These are phyloP conservation scores for Drosophila paulistorum DNA, from an alignment of 1,140 invertebrate species.

Conservation along the genomic window DNA sequence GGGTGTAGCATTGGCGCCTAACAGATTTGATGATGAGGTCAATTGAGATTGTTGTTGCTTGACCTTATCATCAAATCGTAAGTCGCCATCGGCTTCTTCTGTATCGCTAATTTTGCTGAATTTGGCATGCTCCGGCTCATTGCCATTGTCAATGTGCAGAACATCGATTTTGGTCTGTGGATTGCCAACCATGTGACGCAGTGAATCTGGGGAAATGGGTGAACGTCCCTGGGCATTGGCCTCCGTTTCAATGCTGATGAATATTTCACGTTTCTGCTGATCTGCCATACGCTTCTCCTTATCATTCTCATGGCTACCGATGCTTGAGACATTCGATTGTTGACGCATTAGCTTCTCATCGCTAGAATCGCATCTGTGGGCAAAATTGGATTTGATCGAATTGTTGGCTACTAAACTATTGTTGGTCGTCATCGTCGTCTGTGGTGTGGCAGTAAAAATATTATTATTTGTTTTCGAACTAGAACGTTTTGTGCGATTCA, in stretches of 20 bases:
- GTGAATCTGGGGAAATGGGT: conserved; percentile 68
- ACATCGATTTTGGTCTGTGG: conserved; percentile 68
- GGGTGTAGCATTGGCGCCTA: conserved; percentile 40
- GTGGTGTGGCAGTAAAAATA: conserved; percentile 37
- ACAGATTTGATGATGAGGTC: conserved; percentile 33
- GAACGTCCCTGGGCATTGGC: conserved; percentile 72
- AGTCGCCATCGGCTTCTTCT: conserved; percentile 49
- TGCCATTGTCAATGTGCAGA: conserved; percentile 70
- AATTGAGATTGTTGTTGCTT: conserved; percentile 25
- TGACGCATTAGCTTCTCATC: conserved; percentile 52
- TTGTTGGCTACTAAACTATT: conserved; percentile 23
- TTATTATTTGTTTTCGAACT: conserved; percentile 60
- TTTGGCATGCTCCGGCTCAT: conserved; percentile 68
- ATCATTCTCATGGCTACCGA: conserved; percentile 24
- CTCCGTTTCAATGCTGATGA: conserved; percentile 81
- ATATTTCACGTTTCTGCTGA: conserved; percentile 76
- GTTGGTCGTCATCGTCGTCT: conserved; percentile 23
- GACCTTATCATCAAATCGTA: conserved; percentile 43
- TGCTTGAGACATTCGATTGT: conserved; percentile 34
- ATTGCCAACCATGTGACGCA: conserved; percentile 78
- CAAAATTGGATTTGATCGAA: conserved; percentile 38
- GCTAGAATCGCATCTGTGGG: conserved; percentile 61
- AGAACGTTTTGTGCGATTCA: conserved; percentile 78
- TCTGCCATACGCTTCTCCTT: conserved; percentile 38
- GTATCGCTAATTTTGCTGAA: conserved; percentile 78